Conservation (phyloP, 1,140 invertebrate genomes). For the Anastrepha obliqua region DNA sequence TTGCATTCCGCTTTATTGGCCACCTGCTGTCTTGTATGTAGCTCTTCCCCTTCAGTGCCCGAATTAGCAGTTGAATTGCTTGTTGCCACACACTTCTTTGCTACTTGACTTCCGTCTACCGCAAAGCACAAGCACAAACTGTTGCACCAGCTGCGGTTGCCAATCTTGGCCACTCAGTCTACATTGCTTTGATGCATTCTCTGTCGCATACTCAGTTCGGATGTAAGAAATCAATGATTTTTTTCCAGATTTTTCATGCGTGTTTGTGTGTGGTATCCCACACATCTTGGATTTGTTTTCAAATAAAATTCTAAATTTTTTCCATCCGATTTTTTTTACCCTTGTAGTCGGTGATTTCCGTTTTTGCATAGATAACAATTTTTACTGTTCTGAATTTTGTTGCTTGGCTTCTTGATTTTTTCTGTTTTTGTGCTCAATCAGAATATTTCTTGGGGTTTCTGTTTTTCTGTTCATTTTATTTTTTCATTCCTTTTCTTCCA, state of each 20-base stretch:
- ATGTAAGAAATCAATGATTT: neutral
- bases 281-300: neutral
- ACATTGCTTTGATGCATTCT: neutral
- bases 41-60: neutral
- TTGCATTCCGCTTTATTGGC: slow-evolving; percentile 34
- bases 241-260: neutral
- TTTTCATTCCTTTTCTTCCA: too few species aligned
- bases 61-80: neutral
- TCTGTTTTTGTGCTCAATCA: neutral
- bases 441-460: neutral
- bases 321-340: neutral
- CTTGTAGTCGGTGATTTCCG: neutral
- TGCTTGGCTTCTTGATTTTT: neutral
- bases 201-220: neutral
- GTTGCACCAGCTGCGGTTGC: slow-evolving; percentile 1
- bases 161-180: neutral
- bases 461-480: too few species aligned
- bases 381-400: neutral
- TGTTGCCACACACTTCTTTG: slow-evolving; percentile 9
- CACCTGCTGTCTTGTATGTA: neutral
- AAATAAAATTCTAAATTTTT: neutral
- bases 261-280: too few species aligned
- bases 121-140: neutral
- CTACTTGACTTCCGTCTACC: neutral
- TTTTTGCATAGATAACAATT: neutral